Conservation (phyloP, 64 coral and sea anemone genomes). For the Pocillopora verrucosa region DNA sequence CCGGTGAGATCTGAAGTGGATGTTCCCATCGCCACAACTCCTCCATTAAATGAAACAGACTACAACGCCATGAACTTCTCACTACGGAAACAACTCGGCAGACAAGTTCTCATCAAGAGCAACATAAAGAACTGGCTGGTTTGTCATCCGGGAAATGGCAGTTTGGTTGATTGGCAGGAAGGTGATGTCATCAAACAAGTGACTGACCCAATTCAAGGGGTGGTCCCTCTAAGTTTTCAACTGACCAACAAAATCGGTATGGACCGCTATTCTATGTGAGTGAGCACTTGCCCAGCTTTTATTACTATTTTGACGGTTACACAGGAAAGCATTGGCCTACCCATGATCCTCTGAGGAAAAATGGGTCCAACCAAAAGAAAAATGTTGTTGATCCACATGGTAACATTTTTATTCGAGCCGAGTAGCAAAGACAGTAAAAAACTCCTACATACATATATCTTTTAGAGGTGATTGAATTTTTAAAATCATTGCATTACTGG, state of each 20-base stretch:
- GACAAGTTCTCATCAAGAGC: conserved; percentile 56
- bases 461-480: too few species aligned
- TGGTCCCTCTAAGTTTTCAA: background rate
- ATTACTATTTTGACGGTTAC: too few species aligned
- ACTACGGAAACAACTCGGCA: conserved; percentile 47
- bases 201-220: background rate
- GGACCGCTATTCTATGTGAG: too few species aligned
- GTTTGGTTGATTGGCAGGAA: conserved; percentile 40
- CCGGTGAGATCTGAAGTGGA: too few species aligned
- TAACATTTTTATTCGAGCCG: background rate
- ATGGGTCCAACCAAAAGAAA: background rate
- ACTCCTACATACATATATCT: too few species aligned
- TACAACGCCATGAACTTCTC: conserved; percentile 61
- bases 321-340: background rate
- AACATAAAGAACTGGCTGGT: conserved; percentile 57
- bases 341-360: conserved; percentile 6
- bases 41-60: conserved; percentile 55
- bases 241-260: too few species aligned
- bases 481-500: conserved; percentile 49
- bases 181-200: background rate
- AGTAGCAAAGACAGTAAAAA: too few species aligned
- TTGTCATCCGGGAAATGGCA: conserved; percentile 35
- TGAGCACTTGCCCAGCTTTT: too few species aligned
- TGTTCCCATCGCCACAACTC: background rate
- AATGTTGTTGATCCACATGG: background rate